Base-by-base conservation (phyloP, 2,888 invertebrate genomes). In the Diadegma fenestrale region DNA sequence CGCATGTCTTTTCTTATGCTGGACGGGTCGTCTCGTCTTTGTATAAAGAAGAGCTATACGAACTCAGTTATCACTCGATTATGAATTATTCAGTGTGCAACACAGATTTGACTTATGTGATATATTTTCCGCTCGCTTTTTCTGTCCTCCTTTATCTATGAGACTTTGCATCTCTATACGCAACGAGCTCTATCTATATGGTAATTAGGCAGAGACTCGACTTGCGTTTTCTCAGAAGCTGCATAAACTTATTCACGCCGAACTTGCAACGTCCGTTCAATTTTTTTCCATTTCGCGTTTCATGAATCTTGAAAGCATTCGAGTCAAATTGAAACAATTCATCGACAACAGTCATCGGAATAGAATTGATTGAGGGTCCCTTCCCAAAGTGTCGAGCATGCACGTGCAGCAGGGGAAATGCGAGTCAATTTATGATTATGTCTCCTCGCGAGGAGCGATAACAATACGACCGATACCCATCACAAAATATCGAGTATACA, bases 11-110 rank as follows among this genome's bases (percentile, higher is more conserved):
- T 75, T 68, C 22, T 69, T 81, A 69, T 81, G 66, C 68, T 37
- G n/a, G 26, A 17, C 22, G 1, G 33, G 58, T 78, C 54, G 19
- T 33, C 45, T 69, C 6, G 68, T 22, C 22, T 54, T 51, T 12
- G 12, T 19, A 30, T 41, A 58, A 5, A 19, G 33, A n/a, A 45
- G 58, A 10, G 45, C 51, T 43, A 58, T 69, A n/a, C n/a, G 68
- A 76, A 68, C 22, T 6, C 69, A 75, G 75, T 81, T 81, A 68
- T 75, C 81, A 81, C 41, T 48, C 37, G 51, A 81, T 37, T 75
- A 75, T 81, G 81, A 82, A 82, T 82, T 71, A 82, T 82, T 82
- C 81, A 81, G 73, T 22, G 45, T 48, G 58, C 45, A 69, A 45
- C 61, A 33, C 68, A 48, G 45, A 45, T 58, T 78, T 78, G 54